Evolutionary conservation across 1,140 invertebrate species (phyloP), one percentile per base, ranked within the genome.

Genomic region (Brachionus plicatilis): DNA sequence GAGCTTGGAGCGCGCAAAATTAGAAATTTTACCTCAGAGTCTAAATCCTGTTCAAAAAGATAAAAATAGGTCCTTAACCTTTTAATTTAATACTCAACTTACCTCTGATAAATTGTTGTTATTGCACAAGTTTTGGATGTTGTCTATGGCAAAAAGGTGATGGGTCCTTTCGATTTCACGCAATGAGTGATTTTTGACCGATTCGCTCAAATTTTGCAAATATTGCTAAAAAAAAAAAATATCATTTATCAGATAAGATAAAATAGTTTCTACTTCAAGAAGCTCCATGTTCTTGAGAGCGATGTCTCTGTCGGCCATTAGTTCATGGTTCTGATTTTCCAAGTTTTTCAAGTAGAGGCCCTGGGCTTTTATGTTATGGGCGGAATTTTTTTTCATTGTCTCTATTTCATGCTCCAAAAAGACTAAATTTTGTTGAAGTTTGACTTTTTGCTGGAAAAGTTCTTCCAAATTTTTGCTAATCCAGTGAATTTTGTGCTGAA

Each of bases 361-460:
- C 65, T 82, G 79, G 14, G 53, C 65, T 47, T 82, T 82, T 8
- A 82, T 20, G 41, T 82, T 82, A 47, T 82, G 56, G 11, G 65
- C 53, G 2, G 53, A 82, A 27, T 82, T 82, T 68, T 82, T 82
- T 68, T 65, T 82, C 29, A 82, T 11, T 11, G 79, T 41, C 3
- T 82, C 79, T 8, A 82, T 20, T 68, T 82, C 79, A 27, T 82
- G 79, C 24, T 82, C 79, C 37, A 82, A 68, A 68, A 82, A 82
- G 11, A 68, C 65, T 12, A 68, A 11, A 41, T 41, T 82, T 68
- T 82, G 79, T 47, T 82, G 53, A 20, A 82, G 43, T 47, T 82
- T 82, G 8, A 65, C 41, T 47, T 82, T 68, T 14, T 45, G 20
- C n/a, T 82, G 79, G 27, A 82, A 82, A 14, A 82, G 8, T 60